A percentile compares a stretch with the other conserved stretches of the same genome.
These are phyloP conservation scores for Keiferia lycopersicella DNA, from an alignment of 2,888 invertebrate genomes.

Conservation along the genomic window DNA sequence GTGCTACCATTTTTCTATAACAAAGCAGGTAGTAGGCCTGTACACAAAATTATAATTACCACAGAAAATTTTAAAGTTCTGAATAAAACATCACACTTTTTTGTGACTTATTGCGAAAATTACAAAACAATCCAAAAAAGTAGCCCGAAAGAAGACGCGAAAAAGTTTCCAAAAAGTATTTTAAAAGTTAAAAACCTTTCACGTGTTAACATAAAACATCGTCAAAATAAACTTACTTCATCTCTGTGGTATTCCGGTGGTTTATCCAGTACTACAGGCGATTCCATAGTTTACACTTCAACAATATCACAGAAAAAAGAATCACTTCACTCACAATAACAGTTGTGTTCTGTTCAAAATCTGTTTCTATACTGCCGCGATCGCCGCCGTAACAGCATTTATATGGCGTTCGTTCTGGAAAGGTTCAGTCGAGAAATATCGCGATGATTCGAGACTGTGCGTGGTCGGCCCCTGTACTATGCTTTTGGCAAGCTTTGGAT, in stretches of 20 bases:
- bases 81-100: background rate
- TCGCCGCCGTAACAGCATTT: constrained; percentile 55
- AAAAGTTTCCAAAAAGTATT: background rate
- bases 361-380: constrained; percentile 64
- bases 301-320: constrained; percentile 30
- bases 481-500: background rate
- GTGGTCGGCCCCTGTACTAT: constrained; percentile 15
- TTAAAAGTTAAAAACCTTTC: background rate
- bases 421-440: constrained; percentile 44
- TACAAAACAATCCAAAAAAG: background rate
- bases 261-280: constrained; percentile 83
- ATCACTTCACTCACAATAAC: constrained; percentile 48
- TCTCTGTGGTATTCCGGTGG: constrained; percentile 81
- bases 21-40: too few species aligned
- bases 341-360: constrained; percentile 49
- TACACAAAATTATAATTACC: too few species aligned
- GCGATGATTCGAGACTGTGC: constrained; percentile 58
- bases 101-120: background rate
- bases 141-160: background rate
- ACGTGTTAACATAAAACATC: background rate
- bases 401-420: constrained; percentile 43
- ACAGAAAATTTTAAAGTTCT: too few species aligned
- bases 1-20: too few species aligned
- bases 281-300: constrained; percentile 70
- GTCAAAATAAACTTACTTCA: constrained; percentile 32